Conservation (phyloP, 1,140 invertebrate genomes). For the Anoplolepis gracilipes region DNA sequence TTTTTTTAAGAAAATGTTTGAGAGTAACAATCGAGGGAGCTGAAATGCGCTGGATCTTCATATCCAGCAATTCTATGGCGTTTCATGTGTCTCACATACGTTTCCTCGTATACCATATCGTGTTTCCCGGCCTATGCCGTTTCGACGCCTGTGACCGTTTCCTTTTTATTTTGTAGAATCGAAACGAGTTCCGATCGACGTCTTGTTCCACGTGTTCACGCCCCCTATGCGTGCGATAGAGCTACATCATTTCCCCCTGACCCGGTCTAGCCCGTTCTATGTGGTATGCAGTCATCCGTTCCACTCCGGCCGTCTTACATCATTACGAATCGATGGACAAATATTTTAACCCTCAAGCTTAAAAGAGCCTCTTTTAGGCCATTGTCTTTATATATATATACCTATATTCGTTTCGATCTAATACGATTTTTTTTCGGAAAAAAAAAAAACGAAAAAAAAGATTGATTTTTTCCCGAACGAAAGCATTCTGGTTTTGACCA, state of each 20-base stretch:
- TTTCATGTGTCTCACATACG: neutral
- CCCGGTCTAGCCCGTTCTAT: conserved; percentile 69
- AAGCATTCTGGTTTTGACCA: neutral
- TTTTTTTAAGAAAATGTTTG: neutral
- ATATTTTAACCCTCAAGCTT: conserved; percentile 32
- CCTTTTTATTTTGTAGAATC: conserved; percentile 57
- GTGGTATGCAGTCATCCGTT: conserved; percentile 55
- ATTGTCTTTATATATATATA: too few species aligned
- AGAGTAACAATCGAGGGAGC: neutral
- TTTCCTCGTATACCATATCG: conserved; percentile 45
- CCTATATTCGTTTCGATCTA: neutral
- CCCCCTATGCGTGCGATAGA: conserved; percentile 54
- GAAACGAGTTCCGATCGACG: conserved; percentile 70
- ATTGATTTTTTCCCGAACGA: neutral
- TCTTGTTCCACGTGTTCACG: conserved; percentile 65
- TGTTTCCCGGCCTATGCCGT: conserved; percentile 47
- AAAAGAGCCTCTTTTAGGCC: too few species aligned
- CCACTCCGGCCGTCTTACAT: conserved; percentile 21
- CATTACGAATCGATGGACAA: conserved; percentile 3
- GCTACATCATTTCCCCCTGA: conserved; percentile 71
- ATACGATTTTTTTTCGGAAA: neutral
- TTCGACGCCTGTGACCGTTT: conserved; percentile 48
- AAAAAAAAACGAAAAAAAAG: neutral
- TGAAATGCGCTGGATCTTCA: conserved; percentile 3
- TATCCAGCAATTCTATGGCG: conserved; percentile 1